Percentiles rank a stretch among this genome's conserved stretches.
phyloP scores from a whole-genome alignment of 2,797 vertebrate species.

The Gouania willdenowi region DNA sequence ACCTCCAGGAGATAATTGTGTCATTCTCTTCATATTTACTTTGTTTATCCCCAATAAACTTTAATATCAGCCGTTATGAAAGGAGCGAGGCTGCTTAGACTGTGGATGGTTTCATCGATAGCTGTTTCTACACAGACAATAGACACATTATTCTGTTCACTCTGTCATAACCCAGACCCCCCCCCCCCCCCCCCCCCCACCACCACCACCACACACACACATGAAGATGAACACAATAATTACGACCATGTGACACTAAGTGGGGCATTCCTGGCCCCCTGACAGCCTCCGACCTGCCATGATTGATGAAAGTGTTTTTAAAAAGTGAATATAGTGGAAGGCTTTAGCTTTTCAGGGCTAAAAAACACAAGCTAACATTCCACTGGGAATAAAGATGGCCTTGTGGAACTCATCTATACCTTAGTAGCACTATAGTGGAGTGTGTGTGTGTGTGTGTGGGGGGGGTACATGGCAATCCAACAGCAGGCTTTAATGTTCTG shows the following conservation, averaged over 20 bases:
- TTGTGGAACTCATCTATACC: constrained; percentile 71
- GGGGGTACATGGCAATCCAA: background rate
- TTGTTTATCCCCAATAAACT: too few relatives aligned
- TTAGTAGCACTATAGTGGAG: constrained; percentile 20
- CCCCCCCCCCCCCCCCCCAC: too few relatives aligned
- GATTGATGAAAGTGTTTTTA: constrained; percentile 81
- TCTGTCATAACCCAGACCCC: constrained; percentile 40
- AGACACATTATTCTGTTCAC: constrained; percentile 30
- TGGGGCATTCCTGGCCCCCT: constrained; percentile 53
- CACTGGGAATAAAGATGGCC: constrained; percentile 64
- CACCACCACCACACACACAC: background rate
- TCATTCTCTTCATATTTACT: too few relatives aligned
- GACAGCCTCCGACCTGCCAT: constrained; percentile 64
- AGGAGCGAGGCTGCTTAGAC: too few relatives aligned
- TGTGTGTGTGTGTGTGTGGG: constrained; percentile 18
- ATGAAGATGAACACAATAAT: constrained; percentile 63
- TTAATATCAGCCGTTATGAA: too few relatives aligned
- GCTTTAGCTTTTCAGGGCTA: too few relatives aligned
- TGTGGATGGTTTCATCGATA: constrained; percentile 40
- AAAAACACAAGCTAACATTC: constrained; percentile 63
- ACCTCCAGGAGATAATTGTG: too few relatives aligned
- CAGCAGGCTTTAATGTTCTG: too few relatives aligned
- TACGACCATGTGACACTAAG: constrained; percentile 65
- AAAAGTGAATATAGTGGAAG: constrained; percentile 69
- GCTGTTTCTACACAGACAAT: constrained; percentile 36